Evolutionary conservation across 2,797 vertebrate genomes (phyloP).

Genomic region (Megalops cyprinoides): DNA sequence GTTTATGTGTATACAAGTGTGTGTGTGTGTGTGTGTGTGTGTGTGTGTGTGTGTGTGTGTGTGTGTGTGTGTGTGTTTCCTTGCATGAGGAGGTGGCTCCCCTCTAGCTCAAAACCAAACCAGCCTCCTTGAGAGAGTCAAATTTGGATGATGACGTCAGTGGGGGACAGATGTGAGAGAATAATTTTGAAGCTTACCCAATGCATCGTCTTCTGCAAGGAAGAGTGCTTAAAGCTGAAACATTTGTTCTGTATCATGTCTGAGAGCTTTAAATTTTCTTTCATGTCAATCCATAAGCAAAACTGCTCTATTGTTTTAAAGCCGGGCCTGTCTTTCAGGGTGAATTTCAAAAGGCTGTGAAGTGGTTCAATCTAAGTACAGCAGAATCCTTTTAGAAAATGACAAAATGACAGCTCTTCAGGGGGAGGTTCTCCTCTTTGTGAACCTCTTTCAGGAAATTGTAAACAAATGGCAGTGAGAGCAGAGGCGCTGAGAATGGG

Average conservation of each 20-base stretch:
- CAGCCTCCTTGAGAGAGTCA: slow-evolving; percentile 20
- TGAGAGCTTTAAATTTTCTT: slow-evolving; percentile 52
- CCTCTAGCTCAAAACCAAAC: slow-evolving; percentile 10
- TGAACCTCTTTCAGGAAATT: background rate
- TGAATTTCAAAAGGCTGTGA: slow-evolving; percentile 45
- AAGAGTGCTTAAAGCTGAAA: slow-evolving; percentile 37
- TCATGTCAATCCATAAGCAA: slow-evolving; percentile 48
- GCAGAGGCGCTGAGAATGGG: background rate
- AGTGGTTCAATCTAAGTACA: slow-evolving; percentile 43
- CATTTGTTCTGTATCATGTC: slow-evolving; percentile 45
- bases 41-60: background rate
- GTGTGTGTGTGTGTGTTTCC: background rate
- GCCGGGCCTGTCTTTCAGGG: slow-evolving; percentile 44
- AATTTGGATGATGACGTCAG: slow-evolving; percentile 15
- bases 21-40: background rate
- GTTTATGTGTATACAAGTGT: background rate
- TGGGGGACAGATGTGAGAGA: background rate
- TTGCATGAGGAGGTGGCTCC: background rate
- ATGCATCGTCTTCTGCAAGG: slow-evolving; percentile 14
- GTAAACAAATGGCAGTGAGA: background rate
- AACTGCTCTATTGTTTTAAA: slow-evolving; percentile 47
- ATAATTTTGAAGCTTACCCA: slow-evolving; percentile 27
- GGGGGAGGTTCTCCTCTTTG: background rate
- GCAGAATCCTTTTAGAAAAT: slow-evolving; percentile 44
- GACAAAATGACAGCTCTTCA: slow-evolving; percentile 46